Evolutionary conservation across 2,888 invertebrate genomes (phyloP).

Genomic region (Nomada lathburiana): DNA sequence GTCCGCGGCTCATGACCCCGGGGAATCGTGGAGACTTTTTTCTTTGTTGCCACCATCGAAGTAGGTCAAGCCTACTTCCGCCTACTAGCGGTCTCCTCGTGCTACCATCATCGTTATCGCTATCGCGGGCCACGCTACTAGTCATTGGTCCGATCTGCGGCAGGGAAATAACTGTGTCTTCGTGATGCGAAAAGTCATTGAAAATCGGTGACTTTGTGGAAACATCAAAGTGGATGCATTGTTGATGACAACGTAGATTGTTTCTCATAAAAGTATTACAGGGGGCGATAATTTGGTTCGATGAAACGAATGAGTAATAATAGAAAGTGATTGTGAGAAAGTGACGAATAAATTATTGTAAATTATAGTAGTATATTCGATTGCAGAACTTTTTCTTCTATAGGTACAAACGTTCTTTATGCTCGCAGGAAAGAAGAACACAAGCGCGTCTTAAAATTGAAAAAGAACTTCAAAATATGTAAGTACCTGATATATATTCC

Average conservation of each 20-base stretch:
- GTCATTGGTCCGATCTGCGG: constrained; percentile 14
- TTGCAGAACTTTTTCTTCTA: no score
- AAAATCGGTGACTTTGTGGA: constrained; percentile 7
- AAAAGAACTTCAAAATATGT: no score
- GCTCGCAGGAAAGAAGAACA: not conserved
- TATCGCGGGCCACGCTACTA: constrained; percentile 26
- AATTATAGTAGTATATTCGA: no score
- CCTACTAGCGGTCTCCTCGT: constrained; percentile 52
- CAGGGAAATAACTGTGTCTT: not conserved
- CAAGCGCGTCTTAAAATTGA: no score
- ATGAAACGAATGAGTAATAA: not conserved
- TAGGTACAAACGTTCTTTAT: not conserved
- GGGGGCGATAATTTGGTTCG: not conserved
- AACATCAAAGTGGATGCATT: not conserved
- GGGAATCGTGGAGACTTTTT: constrained; percentile 63
- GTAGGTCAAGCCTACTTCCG: constrained; percentile 79
- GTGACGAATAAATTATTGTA: no score
- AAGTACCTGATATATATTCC: no score
- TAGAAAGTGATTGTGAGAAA: no score
- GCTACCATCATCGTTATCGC: constrained; percentile 43
- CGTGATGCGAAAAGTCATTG: not conserved
- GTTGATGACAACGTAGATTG: no score
- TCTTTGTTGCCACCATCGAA: constrained; percentile 75
- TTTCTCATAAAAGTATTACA: no score
- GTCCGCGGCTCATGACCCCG: constrained; percentile 73